Conservation (phyloP, 1,140 invertebrate species). For the Caerostris darwini region DNA sequence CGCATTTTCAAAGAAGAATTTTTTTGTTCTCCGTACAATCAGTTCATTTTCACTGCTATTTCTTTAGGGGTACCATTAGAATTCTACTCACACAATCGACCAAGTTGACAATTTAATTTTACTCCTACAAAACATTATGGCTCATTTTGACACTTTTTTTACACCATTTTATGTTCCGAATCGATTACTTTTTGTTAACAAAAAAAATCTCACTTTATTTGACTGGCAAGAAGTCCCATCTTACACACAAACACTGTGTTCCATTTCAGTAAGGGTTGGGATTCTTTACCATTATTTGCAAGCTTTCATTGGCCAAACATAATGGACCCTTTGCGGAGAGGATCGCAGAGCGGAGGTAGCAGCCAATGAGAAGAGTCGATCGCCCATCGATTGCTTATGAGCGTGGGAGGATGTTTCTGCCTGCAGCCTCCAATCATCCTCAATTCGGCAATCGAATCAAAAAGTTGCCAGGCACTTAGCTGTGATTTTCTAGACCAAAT, state of each 20-base stretch:
- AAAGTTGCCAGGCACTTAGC: neutral
- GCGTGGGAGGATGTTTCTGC: neutral
- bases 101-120: too few relatives aligned
- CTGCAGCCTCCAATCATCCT: neutral
- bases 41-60: too few relatives aligned
- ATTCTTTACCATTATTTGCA: neutral
- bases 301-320: neutral
- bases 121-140: too few relatives aligned
- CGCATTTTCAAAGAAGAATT: too few relatives aligned
- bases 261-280: neutral
- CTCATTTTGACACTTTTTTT: too few relatives aligned
- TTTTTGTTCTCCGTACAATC: too few relatives aligned
- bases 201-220: too few relatives aligned
- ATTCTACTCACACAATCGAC: too few relatives aligned
- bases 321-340: neutral
- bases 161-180: too few relatives aligned
- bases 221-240: neutral
- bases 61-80: too few relatives aligned
- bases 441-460: neutral
- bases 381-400: slow-evolving; percentile 32
- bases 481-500: neutral
- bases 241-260: neutral
- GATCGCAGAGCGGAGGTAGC: neutral
- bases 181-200: too few relatives aligned
- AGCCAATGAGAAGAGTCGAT: slow-evolving; percentile 4